Conservation (phyloP, 2,113 vertebrate species). For the Heterochromis multidens region DNA sequence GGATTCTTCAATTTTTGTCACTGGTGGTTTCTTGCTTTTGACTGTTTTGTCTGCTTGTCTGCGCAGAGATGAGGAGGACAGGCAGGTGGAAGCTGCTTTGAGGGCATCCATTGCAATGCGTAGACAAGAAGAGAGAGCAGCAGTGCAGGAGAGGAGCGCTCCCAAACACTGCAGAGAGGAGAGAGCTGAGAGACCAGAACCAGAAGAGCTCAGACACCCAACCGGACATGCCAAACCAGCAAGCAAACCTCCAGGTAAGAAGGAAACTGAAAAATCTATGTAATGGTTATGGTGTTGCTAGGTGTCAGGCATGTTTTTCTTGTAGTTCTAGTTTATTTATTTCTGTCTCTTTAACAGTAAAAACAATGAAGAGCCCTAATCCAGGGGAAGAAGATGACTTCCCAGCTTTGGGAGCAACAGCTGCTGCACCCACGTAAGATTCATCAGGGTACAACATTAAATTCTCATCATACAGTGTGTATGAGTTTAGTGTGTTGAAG, state of each 20-base stretch:
- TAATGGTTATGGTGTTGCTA: background rate
- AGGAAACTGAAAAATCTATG: background rate
- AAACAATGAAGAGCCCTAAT: constrained; percentile 68
- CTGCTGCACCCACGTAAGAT: constrained; percentile 50
- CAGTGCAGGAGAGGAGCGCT: constrained; percentile 76
- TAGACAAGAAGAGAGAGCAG: constrained; percentile 80
- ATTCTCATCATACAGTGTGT: background rate
- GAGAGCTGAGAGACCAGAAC: constrained; percentile 63
- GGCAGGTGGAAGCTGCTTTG: constrained; percentile 87
- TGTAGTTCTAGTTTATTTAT: background rate
- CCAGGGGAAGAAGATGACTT: constrained; percentile 79
- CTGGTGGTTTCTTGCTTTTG: background rate
- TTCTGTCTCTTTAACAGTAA: constrained; percentile 28
- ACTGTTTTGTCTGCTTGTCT: background rate
- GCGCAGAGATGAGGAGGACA: constrained; percentile 90
- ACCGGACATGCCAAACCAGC: constrained; percentile 59
- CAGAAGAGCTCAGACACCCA: constrained; percentile 54
- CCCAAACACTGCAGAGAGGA: constrained; percentile 80
- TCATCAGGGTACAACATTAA: background rate
- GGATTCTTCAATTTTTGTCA: background rate
- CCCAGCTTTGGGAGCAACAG: constrained; percentile 69
- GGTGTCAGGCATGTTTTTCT: background rate
- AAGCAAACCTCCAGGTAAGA: constrained; percentile 76
- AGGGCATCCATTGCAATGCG: constrained; percentile 82
- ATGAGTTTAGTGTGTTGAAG: background rate